Evolutionary conservation across 2,888 invertebrate genomes (phyloP), one percentile per base, ranked within the genome.

Genomic region (Brenthis hecate): DNA sequence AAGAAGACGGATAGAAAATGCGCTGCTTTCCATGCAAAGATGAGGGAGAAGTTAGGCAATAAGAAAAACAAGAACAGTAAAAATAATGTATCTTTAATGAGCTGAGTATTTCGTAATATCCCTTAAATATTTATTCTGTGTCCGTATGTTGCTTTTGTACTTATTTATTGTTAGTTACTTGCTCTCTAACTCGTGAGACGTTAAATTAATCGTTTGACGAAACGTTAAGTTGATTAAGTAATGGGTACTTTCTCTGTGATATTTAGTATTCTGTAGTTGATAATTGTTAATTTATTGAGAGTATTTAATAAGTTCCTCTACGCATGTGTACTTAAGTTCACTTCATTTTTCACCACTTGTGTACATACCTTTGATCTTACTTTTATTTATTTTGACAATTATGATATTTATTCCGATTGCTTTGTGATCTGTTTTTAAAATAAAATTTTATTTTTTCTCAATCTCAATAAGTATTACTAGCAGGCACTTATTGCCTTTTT

Each of bases 231-330:
- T 88, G 85, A 88, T 85, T 88, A 91, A 91, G 89, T 88, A 88
- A 88, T 92, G 93, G 93, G 93, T 93, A 92, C 88, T 87, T 87
- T 86, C 88, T 89, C 93, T 93, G 93, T 93, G 93, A 93, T 93
- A 93, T 92, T 90, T 88, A 91, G 90, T 91, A 91, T 91, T 91
- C 86, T 88, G 80, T 90, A 89, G 86, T 86, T 88, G 84, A 78
- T 85, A 83, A 85, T 85, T 80, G 82, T 86, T 92, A 90, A 92
- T 92, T 92, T 92, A 92, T 92, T 92, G 82, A 85, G 84, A 88
- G 86, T 80, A 79, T 80, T 74, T 91, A 88, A 88, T 84, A 81
- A 88, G 89, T 91, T 90, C 88, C 76, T 79, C 64, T 73, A 69
- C 72, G 68, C 47, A 56, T 64, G 43, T 68, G 65, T 74, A 69